Evolutionary conservation across 1,140 invertebrate genomes (phyloP).

Genomic region (Drosophila aff.): DNA sequence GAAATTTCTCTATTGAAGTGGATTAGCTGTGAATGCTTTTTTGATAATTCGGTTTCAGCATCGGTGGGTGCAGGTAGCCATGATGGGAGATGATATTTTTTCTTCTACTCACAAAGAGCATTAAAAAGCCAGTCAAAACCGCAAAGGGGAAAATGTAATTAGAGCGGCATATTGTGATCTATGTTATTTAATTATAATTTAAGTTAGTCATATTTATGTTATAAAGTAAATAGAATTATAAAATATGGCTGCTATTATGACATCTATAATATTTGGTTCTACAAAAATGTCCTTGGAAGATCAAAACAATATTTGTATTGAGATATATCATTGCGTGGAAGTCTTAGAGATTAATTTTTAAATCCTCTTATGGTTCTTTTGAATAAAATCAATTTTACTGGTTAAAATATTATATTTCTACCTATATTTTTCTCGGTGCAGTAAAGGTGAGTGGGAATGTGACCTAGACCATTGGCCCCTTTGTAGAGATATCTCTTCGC

Average conservation of each 20-base stretch:
- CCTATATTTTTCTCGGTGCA: background rate
- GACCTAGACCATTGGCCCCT: conserved; percentile 15
- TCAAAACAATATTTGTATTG: background rate
- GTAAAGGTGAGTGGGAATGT: background rate
- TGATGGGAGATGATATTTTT: background rate
- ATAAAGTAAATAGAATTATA: background rate
- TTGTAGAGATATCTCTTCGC: conserved; percentile 1
- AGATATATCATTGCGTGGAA: background rate
- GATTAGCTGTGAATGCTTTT: conserved; percentile 34
- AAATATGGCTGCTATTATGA: background rate
- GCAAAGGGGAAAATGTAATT: background rate
- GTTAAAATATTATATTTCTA: background rate
- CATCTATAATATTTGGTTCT: too few relatives aligned
- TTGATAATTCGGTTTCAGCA: conserved; percentile 8
- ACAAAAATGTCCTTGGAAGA: too few relatives aligned
- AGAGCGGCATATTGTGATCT: background rate
- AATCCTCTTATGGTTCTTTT: background rate
- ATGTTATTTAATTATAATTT: too few relatives aligned
- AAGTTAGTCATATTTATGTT: background rate
- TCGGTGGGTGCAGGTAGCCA: background rate
- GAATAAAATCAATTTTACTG: background rate
- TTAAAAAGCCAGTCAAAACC: background rate
- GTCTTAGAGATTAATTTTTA: background rate
- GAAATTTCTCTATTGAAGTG: conserved; percentile 26
- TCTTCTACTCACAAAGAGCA: background rate